Evolutionary conservation across 1,140 invertebrate genomes (phyloP).

Genomic region (Drosophila leontia): DNA sequence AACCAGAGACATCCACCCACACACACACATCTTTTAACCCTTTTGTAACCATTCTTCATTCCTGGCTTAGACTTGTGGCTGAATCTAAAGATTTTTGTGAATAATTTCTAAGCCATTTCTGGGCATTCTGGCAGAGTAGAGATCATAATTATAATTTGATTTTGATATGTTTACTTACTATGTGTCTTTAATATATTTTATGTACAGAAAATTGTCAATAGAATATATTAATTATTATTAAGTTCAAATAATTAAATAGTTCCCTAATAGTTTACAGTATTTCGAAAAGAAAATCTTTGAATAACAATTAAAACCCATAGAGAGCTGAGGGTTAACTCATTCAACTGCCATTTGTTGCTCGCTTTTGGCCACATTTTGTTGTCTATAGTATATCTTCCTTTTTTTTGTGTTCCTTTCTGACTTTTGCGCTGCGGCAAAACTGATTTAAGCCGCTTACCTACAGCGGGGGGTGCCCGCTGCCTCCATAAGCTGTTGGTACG

Average conservation of each 20-base stretch:
- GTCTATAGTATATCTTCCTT: neutral
- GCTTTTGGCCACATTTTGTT: slow-evolving; percentile 15
- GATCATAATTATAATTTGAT: neutral
- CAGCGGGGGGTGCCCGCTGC: neutral
- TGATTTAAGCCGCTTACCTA: slow-evolving; percentile 77
- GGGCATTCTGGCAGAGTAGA: no score
- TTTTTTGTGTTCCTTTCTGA: slow-evolving; percentile 44
- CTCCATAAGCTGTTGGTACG: slow-evolving; percentile 28
- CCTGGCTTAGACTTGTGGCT: neutral
- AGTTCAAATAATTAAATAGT: no score
- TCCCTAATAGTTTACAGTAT: no score
- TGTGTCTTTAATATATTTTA: neutral
- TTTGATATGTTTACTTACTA: no score
- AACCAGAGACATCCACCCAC: neutral
- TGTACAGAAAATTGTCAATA: neutral
- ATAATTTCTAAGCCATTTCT: neutral
- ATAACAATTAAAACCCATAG: neutral
- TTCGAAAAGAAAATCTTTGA: neutral
- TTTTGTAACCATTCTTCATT: neutral
- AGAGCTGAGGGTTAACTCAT: neutral
- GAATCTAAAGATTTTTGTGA: neutral
- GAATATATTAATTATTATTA: neutral
- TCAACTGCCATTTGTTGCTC: slow-evolving; percentile 54
- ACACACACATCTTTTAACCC: slow-evolving; percentile 2
- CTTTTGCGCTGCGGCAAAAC: slow-evolving; percentile 59